Percentiles rank a stretch among this genome's conserved stretches.
These are phyloP conservation scores for Synanthedon andrenaeformis DNA, from an alignment of 2,888 invertebrate genomes.

Conservation along the genomic window DNA sequence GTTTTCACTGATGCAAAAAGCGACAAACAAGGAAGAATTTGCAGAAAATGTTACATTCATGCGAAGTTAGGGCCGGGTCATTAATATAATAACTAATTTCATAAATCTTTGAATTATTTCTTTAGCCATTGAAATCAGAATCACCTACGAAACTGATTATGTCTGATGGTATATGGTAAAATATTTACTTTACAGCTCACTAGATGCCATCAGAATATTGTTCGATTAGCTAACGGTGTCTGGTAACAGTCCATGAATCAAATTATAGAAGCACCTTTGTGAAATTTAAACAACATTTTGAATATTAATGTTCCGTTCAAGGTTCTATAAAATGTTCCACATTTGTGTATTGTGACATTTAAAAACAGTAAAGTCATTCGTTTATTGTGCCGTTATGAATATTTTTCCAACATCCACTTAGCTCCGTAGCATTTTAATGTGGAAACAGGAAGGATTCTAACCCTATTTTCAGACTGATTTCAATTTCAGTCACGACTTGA, in stretches of 20 bases:
- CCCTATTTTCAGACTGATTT: too few species aligned
- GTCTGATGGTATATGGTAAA: too few species aligned
- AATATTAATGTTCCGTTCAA: conserved; percentile 50
- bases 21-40: too few species aligned
- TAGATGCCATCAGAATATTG: conserved; percentile 45
- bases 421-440: neutral
- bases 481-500: too few species aligned
- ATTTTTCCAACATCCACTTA: neutral
- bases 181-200: conserved; percentile 26
- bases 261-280: conserved; percentile 35
- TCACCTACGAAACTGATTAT: too few species aligned
- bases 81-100: too few species aligned
- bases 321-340: conserved; percentile 30
- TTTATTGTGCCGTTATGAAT: neutral
- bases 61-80: too few species aligned
- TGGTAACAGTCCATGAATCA: conserved; percentile 38
- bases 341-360: conserved; percentile 1
- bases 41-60: too few species aligned
- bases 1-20: too few species aligned
- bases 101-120: too few species aligned
- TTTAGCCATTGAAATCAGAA: too few species aligned
- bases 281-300: conserved; percentile 41
- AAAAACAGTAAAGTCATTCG: neutral
- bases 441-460: neutral
- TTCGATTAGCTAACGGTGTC: conserved; percentile 45